A percentile compares a stretch with the other conserved stretches of the same genome.
Conservation (phyloP, 2,113 vertebrate genomes). For the Crotalus horridus region DNA sequence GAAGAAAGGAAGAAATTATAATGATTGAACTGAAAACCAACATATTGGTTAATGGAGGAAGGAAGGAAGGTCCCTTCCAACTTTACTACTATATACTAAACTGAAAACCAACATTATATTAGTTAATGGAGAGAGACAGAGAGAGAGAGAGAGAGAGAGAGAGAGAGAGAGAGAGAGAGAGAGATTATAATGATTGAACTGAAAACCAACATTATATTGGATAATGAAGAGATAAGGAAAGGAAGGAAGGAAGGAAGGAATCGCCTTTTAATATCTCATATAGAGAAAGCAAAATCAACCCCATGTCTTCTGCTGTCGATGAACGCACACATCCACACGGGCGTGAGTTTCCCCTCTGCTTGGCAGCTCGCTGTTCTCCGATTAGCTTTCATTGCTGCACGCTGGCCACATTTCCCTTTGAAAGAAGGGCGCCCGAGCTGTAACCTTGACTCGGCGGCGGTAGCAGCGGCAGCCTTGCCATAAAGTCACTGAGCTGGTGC, state of each 20-base stretch:
- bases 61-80: too few species aligned
- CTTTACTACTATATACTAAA: too few species aligned
- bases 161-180: too few species aligned
- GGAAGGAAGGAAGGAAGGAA: background rate
- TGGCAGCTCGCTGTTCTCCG: background rate
- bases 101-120: too few species aligned
- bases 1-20: too few species aligned
- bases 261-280: background rate
- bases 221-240: too few species aligned
- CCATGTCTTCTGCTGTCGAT: background rate
- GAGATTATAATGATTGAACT: too few species aligned
- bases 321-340: background rate
- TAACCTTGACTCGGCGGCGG: conserved; percentile 32
- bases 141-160: background rate
- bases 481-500: conserved; percentile 42
- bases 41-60: too few species aligned
- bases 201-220: too few species aligned
- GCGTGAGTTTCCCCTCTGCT: background rate
- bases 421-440: conserved; percentile 27
- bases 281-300: background rate
- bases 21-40: too few species aligned
- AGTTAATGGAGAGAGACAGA: too few species aligned
- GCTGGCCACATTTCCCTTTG: conserved; percentile 40
- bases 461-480: conserved; percentile 12
- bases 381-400: conserved; percentile 34